These are phyloP conservation scores for Macroteleia sp. DNA, from an alignment of 2,888 invertebrate genomes.

Conservation along the genomic window DNA sequence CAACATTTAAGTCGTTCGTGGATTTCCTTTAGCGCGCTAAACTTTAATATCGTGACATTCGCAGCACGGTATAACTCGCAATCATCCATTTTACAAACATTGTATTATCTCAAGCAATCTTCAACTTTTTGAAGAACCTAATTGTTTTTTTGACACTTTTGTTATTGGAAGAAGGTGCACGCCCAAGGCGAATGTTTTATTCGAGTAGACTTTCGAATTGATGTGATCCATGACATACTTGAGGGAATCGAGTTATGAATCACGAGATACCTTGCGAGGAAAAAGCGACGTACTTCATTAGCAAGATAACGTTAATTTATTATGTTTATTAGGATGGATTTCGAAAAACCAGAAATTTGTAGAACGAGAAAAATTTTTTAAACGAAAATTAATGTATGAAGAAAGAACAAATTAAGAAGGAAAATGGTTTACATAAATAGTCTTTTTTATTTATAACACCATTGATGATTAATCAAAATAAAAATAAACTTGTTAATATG, in stretches of 20 bases:
- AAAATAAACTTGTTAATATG: too few species aligned
- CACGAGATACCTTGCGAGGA: conserved; percentile 26
- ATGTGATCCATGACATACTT: conserved; percentile 68
- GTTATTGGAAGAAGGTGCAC: conserved; percentile 4
- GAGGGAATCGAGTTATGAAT: conserved; percentile 54
- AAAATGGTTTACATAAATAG: too few species aligned
- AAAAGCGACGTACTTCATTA: conserved; percentile 65
- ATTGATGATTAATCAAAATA: too few species aligned
- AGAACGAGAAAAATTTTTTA: neutral
- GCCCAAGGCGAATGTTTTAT: conserved; percentile 57
- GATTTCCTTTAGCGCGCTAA: conserved; percentile 32
- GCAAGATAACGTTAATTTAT: conserved; percentile 53
- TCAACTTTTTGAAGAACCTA: neutral
- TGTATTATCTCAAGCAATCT: conserved; percentile 6
- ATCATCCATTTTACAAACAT: conserved; percentile 19
- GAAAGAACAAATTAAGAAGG: too few species aligned
- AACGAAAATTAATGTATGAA: too few species aligned
- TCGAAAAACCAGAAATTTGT: neutral
- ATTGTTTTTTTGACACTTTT: conserved; percentile 11
- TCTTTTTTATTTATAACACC: too few species aligned
- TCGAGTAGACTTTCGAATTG: conserved; percentile 62
- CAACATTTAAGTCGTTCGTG: conserved; percentile 45
- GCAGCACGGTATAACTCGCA: conserved; percentile 7
- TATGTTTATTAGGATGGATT: conserved; percentile 1
- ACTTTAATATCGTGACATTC: conserved; percentile 48